These are phyloP conservation scores for Dioctria linearis DNA, from an alignment of 2,888 invertebrate genomes.

Conservation along the genomic window DNA sequence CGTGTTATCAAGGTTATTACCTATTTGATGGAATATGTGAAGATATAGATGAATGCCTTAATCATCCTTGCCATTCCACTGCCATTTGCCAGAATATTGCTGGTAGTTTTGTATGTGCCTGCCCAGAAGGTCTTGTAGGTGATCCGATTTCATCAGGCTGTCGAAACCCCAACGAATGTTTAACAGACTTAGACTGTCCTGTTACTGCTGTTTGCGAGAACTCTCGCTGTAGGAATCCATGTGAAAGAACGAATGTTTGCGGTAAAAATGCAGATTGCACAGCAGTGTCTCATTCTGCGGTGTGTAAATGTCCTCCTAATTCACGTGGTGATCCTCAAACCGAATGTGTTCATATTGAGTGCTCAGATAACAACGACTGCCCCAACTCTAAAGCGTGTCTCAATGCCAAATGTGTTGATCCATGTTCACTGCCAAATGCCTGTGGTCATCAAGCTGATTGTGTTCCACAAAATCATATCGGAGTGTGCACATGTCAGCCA, in stretches of 20 bases:
- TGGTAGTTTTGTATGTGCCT: constrained; percentile 84
- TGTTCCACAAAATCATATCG: constrained; percentile 82
- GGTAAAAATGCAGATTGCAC: constrained; percentile 84
- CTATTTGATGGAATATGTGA: constrained; percentile 79
- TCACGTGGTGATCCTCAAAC: constrained; percentile 83
- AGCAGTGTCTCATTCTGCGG: constrained; percentile 78
- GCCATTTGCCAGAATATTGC: constrained; percentile 84
- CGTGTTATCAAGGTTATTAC: constrained; percentile 83
- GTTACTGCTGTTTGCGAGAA: constrained; percentile 82
- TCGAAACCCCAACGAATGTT: constrained; percentile 86
- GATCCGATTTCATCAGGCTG: constrained; percentile 84
- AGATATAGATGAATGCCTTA: constrained; percentile 86
- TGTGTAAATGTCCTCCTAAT: constrained; percentile 83
- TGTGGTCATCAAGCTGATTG: constrained; percentile 88
- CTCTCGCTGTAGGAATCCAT: constrained; percentile 84
- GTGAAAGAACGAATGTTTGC: constrained; percentile 78
- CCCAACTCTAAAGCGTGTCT: constrained; percentile 80
- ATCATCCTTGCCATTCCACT: constrained; percentile 84
- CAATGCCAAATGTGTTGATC: constrained; percentile 84
- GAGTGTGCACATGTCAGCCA: constrained; percentile 86
- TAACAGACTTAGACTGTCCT: constrained; percentile 85
- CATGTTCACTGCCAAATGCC: constrained; percentile 85
- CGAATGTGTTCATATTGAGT: constrained; percentile 83
- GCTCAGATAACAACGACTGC: constrained; percentile 85
- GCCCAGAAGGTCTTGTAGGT: constrained; percentile 84